phyloP scores from a whole-genome alignment of 1,140 invertebrate genomes.

The Atta texana region DNA sequence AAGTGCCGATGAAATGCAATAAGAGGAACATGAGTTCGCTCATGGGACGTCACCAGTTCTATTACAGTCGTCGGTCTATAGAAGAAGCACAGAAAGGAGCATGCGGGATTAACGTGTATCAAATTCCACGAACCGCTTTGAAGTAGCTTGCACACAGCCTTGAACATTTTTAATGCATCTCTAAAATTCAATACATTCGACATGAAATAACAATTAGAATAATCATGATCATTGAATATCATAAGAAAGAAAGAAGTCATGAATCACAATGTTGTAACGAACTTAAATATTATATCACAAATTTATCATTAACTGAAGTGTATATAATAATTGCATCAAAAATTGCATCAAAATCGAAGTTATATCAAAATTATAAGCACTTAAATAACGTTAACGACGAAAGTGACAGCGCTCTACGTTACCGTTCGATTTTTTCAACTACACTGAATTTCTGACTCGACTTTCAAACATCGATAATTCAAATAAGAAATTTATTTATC shows the following conservation, averaged over 20 bases:
- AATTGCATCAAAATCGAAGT: not conserved
- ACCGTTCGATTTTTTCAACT: slow-evolving; percentile 16
- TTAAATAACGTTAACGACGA: not conserved
- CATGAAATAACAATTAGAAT: not conserved
- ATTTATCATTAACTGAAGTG: not conserved
- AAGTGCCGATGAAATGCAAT: slow-evolving; percentile 23
- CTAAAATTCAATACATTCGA: slow-evolving; percentile 4
- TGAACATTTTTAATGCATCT: not conserved
- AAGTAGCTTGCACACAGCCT: not conserved
- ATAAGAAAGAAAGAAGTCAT: not conserved
- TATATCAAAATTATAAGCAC: not conserved
- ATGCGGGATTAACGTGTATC: slow-evolving; percentile 24
- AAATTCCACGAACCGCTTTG: slow-evolving; percentile 13
- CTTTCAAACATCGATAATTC: slow-evolving; percentile 21
- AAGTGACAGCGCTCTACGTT: no score
- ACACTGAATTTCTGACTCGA: slow-evolving; percentile 54
- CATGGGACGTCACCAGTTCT: slow-evolving; percentile 34
- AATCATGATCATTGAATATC: not conserved
- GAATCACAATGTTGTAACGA: not conserved
- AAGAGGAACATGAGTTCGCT: slow-evolving; percentile 1
- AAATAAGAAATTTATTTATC: slow-evolving; percentile 37
- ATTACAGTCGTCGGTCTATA: slow-evolving; percentile 33
- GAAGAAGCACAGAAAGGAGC: slow-evolving; percentile 23
- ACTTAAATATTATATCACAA: not conserved
- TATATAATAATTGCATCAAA: no score